Base-by-base conservation (phyloP, 2,888 invertebrate genomes). In the Taenaris catops region DNA sequence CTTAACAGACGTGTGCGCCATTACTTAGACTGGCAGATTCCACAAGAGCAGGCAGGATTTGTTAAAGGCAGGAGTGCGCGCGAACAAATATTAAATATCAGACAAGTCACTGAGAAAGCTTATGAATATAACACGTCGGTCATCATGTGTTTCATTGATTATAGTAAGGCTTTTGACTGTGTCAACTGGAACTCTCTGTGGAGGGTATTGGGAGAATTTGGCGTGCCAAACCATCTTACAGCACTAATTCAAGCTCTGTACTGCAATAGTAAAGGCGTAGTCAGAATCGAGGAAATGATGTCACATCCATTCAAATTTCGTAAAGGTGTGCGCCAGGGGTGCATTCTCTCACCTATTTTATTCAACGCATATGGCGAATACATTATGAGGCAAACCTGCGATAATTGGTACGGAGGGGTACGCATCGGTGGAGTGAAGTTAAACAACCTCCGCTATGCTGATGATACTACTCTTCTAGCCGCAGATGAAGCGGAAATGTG, bases 381-480 rank as follows among this genome's bases (percentile, higher is more conserved):
- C 11, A n/a, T n/a, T 5, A 40, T 25, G 23, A n/a, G 28, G 1
- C 6, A 10, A 7, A 23, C 19, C 9, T 31, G 26, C 23, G 20
- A 25, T 1, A 4, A 25, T 1, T 12, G 25, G 12, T 10, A 14
- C 4, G 34, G 31, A 0, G 34, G 31, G 1, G 11, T 35, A 3
- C 31, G 5, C 14, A 23, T 34, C 8, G 16, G 29, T 11, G 31
- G 33, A n/a, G 1, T 4, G 0, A 42, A 25, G 18, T 33, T 46
- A 1, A 16, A 26, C 0, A 46, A 46, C n/a, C 12, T 48, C 1
- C 38, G 45, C 0, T 50, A 44, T n/a, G 48, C 42, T 0, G 50
- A 48, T 28, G 46, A 48, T 16, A 48, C 50, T 5, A 48, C 41
- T 1, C 19, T 42, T 0, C 17, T 50, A n/a, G 37, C 41, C 5